Evolutionary conservation across 2,888 invertebrate species (phyloP).

Genomic region (Diaphora mendica): DNA sequence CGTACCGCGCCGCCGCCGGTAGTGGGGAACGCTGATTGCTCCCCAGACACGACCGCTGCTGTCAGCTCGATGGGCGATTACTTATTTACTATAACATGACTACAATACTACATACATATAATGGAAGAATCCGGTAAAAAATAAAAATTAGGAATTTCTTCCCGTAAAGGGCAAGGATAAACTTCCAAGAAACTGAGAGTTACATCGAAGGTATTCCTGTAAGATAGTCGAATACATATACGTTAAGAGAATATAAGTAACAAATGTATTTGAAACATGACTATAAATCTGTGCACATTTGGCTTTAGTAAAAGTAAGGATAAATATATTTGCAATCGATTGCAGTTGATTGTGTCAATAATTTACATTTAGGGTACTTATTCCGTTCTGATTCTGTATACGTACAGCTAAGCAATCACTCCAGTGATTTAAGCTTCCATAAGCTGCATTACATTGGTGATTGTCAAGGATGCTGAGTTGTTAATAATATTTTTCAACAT

Average conservation of each 20-base stretch:
- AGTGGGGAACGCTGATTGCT: constrained; percentile 3
- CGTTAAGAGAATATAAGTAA: neutral
- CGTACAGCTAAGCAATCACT: neutral
- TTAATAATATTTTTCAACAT: neutral
- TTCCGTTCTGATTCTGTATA: neutral
- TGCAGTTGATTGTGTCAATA: neutral
- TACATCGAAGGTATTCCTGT: no score
- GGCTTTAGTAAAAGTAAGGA: neutral
- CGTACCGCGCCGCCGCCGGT: neutral
- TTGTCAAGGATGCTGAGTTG: neutral
- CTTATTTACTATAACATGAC: no score
- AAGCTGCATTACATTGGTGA: neutral
- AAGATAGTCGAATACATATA: no score
- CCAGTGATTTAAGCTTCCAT: neutral
- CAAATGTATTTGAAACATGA: neutral
- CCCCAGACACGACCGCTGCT: constrained; percentile 2
- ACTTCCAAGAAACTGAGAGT: no score
- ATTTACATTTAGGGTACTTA: neutral
- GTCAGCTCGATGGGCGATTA: neutral
- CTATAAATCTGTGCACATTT: neutral
- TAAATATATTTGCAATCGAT: neutral
- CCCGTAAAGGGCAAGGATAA: neutral
- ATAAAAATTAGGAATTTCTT: neutral
- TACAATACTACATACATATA: neutral
- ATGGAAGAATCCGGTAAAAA: neutral